These are phyloP conservation scores for Dipodomys stephensi DNA, from an alignment of 2,113 vertebrate genomes.

Conservation along the genomic window DNA sequence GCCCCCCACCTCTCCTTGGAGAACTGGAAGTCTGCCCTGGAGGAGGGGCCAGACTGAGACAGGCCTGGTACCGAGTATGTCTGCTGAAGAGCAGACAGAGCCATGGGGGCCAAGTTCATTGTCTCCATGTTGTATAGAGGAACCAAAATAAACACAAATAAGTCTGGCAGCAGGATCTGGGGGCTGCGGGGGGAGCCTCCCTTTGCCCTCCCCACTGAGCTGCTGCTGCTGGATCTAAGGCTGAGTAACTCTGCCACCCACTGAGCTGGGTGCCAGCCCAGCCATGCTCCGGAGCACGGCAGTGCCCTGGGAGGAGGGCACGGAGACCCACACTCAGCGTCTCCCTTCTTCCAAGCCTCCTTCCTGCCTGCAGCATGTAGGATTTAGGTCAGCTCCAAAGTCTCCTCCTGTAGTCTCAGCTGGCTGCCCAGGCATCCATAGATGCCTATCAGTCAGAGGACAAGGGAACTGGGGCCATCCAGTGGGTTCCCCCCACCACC, in stretches of 20 bases:
- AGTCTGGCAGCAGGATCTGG: neutral
- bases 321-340: neutral
- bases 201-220: neutral
- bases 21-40: neutral
- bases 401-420: neutral
- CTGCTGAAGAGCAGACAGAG: neutral
- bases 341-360: neutral
- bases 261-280: neutral
- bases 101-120: neutral
- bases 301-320: too few species aligned
- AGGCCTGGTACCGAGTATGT: neutral
- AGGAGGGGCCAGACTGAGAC: neutral
- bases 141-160: slow-evolving; percentile 60
- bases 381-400: neutral
- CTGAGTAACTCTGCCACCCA: slow-evolving; percentile 28
- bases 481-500: too few species aligned
- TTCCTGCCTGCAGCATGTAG: neutral
- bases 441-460: too few species aligned
- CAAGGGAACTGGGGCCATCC: neutral
- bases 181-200: neutral
- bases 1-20: neutral
- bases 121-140: slow-evolving; percentile 4
- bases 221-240: neutral
- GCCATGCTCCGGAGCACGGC: neutral
- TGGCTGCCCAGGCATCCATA: rapidly evolving